These are phyloP conservation scores for Colossoma macropomum DNA, from an alignment of 2,113 vertebrate species.

Conservation along the genomic window DNA sequence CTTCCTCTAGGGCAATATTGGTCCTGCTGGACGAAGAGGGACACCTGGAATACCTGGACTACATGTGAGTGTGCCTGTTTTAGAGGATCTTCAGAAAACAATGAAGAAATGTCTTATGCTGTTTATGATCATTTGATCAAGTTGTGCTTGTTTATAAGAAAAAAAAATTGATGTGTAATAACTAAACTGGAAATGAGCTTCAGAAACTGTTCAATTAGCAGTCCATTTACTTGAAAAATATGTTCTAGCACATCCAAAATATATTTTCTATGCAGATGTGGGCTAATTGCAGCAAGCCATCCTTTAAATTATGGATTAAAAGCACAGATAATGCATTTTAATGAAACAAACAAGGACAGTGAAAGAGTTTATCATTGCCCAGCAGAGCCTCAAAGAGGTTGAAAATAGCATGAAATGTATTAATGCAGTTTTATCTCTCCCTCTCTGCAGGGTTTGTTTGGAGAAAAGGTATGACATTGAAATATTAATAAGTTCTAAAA, in stretches of 20 bases:
- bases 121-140: not conserved
- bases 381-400: not conserved
- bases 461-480: conserved; percentile 79
- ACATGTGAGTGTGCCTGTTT: conserved; percentile 73
- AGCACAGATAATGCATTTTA: conserved; percentile 31
- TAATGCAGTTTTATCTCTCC: conserved; percentile 48
- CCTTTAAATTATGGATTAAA: conserved; percentile 5
- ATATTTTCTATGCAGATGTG: not conserved
- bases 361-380: conserved; percentile 11
- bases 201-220: not conserved
- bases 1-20: conserved; percentile 77
- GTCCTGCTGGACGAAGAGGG: conserved; percentile 73
- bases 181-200: not conserved
- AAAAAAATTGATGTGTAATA: no score
- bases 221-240: not conserved
- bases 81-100: not conserved
- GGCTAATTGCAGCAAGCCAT: not conserved
- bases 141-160: no score
- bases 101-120: not conserved
- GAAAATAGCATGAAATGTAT: conserved; percentile 47
- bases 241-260: not conserved
- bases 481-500: conserved; percentile 4
- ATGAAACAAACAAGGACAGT: conserved; percentile 20
- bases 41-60: conserved; percentile 76
- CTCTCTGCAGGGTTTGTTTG: conserved; percentile 78